Conservation (phyloP, 2,113 vertebrate species). For the Esox niger region DNA sequence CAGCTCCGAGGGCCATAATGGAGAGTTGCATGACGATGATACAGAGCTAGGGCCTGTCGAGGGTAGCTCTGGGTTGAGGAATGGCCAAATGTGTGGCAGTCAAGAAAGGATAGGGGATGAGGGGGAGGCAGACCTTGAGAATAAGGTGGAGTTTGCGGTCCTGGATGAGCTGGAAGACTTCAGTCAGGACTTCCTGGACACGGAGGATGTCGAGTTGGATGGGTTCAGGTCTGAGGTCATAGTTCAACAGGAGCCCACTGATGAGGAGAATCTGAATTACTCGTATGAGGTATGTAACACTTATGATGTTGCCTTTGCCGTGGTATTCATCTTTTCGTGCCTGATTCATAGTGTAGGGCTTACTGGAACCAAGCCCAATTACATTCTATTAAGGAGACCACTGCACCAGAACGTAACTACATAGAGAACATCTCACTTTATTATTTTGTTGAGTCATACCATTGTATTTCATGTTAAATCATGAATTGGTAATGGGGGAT, state of each 20-base stretch:
- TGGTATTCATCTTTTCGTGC: neutral
- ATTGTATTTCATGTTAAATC: no score
- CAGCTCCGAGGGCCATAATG: conserved; percentile 79
- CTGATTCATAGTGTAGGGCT: no score
- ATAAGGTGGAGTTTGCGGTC: conserved; percentile 97
- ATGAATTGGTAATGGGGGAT: no score
- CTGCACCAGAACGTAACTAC: no score
- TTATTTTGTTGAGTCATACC: no score
- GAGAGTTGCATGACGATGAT: conserved; percentile 82
- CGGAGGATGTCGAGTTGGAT: conserved; percentile 81
- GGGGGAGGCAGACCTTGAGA: conserved; percentile 85
- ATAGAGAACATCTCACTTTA: no score
- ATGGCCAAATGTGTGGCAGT: conserved; percentile 64
- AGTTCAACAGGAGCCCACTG: conserved; percentile 88
- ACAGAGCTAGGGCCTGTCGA: conserved; percentile 63
- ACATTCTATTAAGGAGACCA: no score
- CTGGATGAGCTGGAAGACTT: conserved; percentile 96
- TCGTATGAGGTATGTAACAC: conserved; percentile 89
- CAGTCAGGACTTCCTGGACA: conserved; percentile 94
- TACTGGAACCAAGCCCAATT: no score
- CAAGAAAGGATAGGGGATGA: conserved; percentile 80
- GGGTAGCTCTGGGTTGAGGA: conserved; percentile 65
- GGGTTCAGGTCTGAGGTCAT: conserved; percentile 92
- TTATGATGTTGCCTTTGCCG: neutral
- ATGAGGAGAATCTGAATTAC: conserved; percentile 86